Base-by-base conservation (phyloP, 2,113 vertebrate genomes). In the Aviceda subcristata region DNA sequence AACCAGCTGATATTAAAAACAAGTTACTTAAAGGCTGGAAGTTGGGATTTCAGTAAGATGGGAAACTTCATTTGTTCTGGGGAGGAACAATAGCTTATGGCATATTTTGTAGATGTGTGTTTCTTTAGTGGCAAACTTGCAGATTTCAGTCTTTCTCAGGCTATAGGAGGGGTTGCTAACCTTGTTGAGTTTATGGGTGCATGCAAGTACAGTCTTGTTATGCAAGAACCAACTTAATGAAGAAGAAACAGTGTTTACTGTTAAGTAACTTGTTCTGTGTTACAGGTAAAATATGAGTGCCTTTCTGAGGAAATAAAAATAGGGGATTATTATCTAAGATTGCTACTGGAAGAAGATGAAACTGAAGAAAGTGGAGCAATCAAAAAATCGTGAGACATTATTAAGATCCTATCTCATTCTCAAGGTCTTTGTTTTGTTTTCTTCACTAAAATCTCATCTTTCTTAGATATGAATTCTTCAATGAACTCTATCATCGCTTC, bases 231-330 rank as follows among this genome's bases (percentile, higher is more conserved):
- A 86, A 24, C 9, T 59, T 55, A 68, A 30, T 41, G 59, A 71
- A 55, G 29, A 36, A 74, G 62, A 66, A 90, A 34, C 14, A 68
- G 4, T 67, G 41, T 59, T 60, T 57, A 27, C 43, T 69, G n/a
- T 18, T 95, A 66, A 90, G 9, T 59, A 53, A 60, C 72, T 57
- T 94, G 11, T 79, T 91, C 60, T 97, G 45, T 97, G 56, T 93
- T 97, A 30, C 95, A 99, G 99, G 99, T 99, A 90, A 99, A 98
- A 95, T 99, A 99, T 10, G 99, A 99, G 88, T 99, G 99, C 98
- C 98, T 99, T 97, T 99, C 99, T 56, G 99, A 99, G 88, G 99
- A 99, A 98, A 99, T 99, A 82, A 99, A 99, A 97, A 99, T 99
- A 43, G 99, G 99, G 32, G 99, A 99, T 97, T 99, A 99, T 98